phyloP scores from a whole-genome alignment of 2,113 vertebrate species.

The Cinclus mexicanus region DNA sequence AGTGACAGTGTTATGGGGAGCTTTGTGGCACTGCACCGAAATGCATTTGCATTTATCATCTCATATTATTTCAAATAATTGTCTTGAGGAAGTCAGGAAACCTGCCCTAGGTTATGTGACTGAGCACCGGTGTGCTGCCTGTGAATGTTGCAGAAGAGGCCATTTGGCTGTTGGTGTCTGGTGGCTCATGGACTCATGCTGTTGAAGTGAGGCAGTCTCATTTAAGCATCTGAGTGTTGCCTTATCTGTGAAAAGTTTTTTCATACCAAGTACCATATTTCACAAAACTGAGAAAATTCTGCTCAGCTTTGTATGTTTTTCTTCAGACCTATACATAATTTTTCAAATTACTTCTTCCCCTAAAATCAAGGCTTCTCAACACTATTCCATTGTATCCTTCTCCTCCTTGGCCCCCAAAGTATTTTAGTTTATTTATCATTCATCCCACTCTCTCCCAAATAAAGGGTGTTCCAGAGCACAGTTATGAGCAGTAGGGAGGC shows the following conservation, averaged over 20 bases:
- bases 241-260: background rate
- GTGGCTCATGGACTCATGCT: background rate
- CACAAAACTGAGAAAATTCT: background rate
- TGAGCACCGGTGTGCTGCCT: background rate
- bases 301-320: background rate
- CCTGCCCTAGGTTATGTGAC: background rate
- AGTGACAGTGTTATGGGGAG: conserved; percentile 45
- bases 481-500: background rate
- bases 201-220: background rate
- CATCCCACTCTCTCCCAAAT: background rate
- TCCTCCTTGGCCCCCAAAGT: background rate
- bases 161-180: background rate
- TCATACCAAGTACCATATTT: background rate
- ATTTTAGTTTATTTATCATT: background rate
- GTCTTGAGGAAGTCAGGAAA: conserved; percentile 2
- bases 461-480: background rate
- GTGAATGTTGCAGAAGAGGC: background rate
- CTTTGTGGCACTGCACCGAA: background rate
- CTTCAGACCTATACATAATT: background rate
- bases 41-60: conserved; percentile 45
- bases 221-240: background rate
- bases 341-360: background rate
- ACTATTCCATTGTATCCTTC: background rate
- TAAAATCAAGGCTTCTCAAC: background rate
- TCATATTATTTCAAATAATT: conserved; percentile 34